These are phyloP conservation scores for Gila orcuttii DNA, from an alignment of 2,113 vertebrate genomes.

Conservation along the genomic window DNA sequence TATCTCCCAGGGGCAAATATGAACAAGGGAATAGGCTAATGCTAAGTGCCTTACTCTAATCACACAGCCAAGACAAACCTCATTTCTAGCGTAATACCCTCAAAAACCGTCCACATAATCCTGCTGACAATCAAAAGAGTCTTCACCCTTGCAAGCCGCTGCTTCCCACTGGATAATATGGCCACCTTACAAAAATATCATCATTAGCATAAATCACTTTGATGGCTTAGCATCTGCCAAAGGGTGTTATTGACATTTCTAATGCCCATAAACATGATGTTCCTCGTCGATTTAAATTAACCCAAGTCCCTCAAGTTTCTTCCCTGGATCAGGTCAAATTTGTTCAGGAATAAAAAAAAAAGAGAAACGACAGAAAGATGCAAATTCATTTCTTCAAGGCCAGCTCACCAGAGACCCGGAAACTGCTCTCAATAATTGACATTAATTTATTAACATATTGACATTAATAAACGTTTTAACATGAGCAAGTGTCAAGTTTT, in stretches of 20 bases:
- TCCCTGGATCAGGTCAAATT: conserved; percentile 26
- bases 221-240: conserved; percentile 49
- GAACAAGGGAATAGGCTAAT: conserved; percentile 44
- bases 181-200: conserved; percentile 44
- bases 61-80: conserved; percentile 43
- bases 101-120: conserved; percentile 41
- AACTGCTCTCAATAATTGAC: conserved; percentile 45
- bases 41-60: conserved; percentile 39
- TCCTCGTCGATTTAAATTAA: conserved; percentile 28
- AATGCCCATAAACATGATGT: conserved; percentile 36
- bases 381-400: conserved; percentile 26
- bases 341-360: conserved; percentile 23
- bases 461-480: conserved; percentile 16
- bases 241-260: conserved; percentile 53
- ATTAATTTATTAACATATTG: no score
- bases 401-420: conserved; percentile 23
- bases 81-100: conserved; percentile 42
- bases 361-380: conserved; percentile 11
- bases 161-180: conserved; percentile 33
- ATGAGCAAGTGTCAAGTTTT: conserved; percentile 31
- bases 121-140: conserved; percentile 38
- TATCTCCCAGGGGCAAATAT: conserved; percentile 43
- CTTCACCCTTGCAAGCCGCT: conserved; percentile 11
- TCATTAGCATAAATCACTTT: conserved; percentile 53
- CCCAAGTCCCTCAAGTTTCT: conserved; percentile 29